Evolutionary conservation across 64 coral and sea anemone species (phyloP).

Genomic region (Stylophora pistillata): DNA sequence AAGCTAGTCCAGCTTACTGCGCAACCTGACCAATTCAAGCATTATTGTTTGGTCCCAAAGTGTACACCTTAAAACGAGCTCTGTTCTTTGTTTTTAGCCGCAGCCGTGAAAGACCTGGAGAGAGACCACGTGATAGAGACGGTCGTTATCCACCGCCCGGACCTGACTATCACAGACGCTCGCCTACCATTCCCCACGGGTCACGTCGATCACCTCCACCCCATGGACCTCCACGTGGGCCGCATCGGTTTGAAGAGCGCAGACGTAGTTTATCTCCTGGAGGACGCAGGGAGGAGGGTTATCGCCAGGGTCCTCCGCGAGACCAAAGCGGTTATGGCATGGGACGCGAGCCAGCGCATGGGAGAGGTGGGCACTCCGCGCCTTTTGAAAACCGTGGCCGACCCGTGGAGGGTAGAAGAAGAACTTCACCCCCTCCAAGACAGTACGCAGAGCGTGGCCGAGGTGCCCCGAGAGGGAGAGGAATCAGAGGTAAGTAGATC

Average conservation of each 20-base stretch:
- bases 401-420: slow-evolving; percentile 34
- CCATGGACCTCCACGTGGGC: slow-evolving; percentile 47
- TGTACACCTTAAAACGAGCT: too few species aligned
- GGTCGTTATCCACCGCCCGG: slow-evolving; percentile 8
- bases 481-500: slow-evolving; percentile 36
- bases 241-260: slow-evolving; percentile 60
- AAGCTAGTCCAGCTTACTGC: too few species aligned
- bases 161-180: slow-evolving; percentile 57
- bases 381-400: slow-evolving; percentile 56
- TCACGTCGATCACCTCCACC: slow-evolving; percentile 29
- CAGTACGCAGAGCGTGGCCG: slow-evolving; percentile 43
- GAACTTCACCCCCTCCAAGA: slow-evolving; percentile 56
- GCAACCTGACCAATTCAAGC: too few species aligned
- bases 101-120: slow-evolving; percentile 51
- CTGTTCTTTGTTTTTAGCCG: slow-evolving; percentile 32
- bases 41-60: too few species aligned
- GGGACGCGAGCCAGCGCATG: slow-evolving; percentile 36
- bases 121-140: slow-evolving; percentile 47
- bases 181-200: slow-evolving; percentile 35
- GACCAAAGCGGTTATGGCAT: slow-evolving; percentile 26
- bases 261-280: slow-evolving; percentile 34
- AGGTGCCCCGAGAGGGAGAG: slow-evolving; percentile 46
- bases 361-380: slow-evolving; percentile 46
- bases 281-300: slow-evolving; percentile 49
- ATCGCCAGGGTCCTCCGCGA: slow-evolving; percentile 39